Evolutionary conservation across 2,797 vertebrate species (phyloP).

Genomic region (Perodicticus potto): DNA sequence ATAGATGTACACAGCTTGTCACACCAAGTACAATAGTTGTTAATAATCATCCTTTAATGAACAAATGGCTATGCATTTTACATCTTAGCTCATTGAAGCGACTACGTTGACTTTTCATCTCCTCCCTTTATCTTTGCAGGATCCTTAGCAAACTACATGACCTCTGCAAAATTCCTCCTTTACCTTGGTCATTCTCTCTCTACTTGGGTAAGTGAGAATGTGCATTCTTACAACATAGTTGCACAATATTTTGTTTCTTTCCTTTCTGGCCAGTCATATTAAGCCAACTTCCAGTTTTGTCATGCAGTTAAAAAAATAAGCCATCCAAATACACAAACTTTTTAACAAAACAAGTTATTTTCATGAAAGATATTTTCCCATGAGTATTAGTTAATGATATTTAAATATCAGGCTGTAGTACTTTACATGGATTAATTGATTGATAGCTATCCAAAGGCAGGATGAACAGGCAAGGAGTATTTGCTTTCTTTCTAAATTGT

Average conservation of each 20-base stretch:
- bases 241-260: slow-evolving; percentile 54
- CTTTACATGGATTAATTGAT: background rate
- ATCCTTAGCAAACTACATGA: slow-evolving; percentile 88
- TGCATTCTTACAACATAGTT: background rate
- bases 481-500: slow-evolving; percentile 7
- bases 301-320: background rate
- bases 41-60: background rate
- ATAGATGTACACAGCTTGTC: background rate
- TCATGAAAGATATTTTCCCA: background rate
- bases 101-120: background rate
- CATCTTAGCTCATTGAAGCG: background rate
- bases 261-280: background rate
- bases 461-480: background rate
- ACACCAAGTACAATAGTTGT: background rate
- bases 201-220: slow-evolving; percentile 94
- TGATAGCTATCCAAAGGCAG: background rate
- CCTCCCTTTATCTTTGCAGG: slow-evolving; percentile 80
- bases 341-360: slow-evolving; percentile 32
- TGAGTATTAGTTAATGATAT: slow-evolving; percentile 39
- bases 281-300: slow-evolving; percentile 39
- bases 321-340: background rate
- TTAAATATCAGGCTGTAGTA: background rate
- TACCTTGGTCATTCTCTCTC: slow-evolving; percentile 97
- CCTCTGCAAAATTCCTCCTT: slow-evolving; percentile 96
- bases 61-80: background rate